Evolutionary conservation across 2,113 vertebrate species (phyloP), one percentile per base, ranked within the genome.

Genomic region (Sardina pilchardus): DNA sequence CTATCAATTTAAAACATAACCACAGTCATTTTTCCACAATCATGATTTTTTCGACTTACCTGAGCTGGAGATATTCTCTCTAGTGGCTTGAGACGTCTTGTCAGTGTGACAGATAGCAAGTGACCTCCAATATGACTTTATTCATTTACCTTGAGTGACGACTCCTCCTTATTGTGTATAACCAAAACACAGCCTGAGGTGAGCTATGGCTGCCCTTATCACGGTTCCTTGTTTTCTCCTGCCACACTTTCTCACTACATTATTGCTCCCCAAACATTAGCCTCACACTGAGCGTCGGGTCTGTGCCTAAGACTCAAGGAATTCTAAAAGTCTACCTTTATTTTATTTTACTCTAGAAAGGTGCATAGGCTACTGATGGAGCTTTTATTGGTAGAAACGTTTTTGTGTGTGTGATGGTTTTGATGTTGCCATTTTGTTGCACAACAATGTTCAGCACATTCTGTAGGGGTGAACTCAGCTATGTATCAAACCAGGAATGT

Each of bases 131-230:
- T 67, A 59, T 6, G 10, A 4, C 47, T 83, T 86, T 36, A 39
- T 88, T 43, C 48, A 83, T 83, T 89, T 87, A 91, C 88, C 85
- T 88, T 89, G 84, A 86, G 67, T 16, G 17, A 63, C 56, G 67
- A 87, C 86, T 87, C 87, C 90, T 90, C 90, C 91, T 87, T 44
- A 59, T 83, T 90, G 89, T 91, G 82, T 90, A 87, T 83, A 88
- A 30, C 89, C 81, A 63, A 82, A 34, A 88, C 85, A 84, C 75
- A 85, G 85, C 82, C 53, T 34, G 30, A 48, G 50, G 30, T 88
- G 82, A 85, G 81, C n/a, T 26, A n/a, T 44, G 83, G 43, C 24
- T 43, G 59, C 12, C 48, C n/a, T 5, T 83, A 5, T 80, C 24
- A 17, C 34, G 83, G 82, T 63, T 30, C 82, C 63, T 80, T 85